Conservation (phyloP, 1,140 invertebrate genomes). For the Hyles vespertilio region DNA sequence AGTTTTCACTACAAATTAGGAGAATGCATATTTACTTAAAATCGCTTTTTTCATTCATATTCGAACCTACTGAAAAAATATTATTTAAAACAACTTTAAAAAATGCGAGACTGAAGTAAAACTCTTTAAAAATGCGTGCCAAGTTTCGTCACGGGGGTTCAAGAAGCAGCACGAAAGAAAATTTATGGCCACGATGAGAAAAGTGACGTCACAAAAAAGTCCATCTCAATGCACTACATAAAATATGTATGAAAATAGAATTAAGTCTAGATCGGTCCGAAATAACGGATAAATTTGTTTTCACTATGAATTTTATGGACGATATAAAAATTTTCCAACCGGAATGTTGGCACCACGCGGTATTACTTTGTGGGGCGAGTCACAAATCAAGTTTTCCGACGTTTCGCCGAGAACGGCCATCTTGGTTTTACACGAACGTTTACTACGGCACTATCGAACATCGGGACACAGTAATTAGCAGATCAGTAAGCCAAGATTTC, state of each 20-base stretch:
- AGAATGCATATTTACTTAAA: no score
- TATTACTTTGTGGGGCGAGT: conserved; percentile 34
- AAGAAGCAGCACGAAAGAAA: no score
- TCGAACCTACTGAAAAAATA: no score
- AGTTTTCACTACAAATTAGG: no score
- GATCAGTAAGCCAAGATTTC: no score
- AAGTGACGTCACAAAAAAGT: no score
- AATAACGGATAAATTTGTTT: conserved; percentile 21
- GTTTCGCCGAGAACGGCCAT: conserved; percentile 35
- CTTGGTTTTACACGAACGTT: conserved; percentile 40
- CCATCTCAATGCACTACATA: background rate
- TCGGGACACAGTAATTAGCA: background rate
- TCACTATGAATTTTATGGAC: conserved; percentile 44
- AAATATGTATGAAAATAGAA: background rate
- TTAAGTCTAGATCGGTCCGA: background rate
- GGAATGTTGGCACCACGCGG: conserved; percentile 44
- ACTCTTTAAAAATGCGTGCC: no score
- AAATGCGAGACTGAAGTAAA: no score
- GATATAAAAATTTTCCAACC: conserved; percentile 60
- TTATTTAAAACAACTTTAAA: no score
- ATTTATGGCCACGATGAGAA: no score
- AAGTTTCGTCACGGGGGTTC: no score
- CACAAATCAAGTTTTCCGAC: conserved; percentile 51
- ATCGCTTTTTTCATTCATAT: no score
- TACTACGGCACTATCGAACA: conserved; percentile 28